Conservation (phyloP, 2,113 vertebrate genomes). For the Prolemur simus region DNA sequence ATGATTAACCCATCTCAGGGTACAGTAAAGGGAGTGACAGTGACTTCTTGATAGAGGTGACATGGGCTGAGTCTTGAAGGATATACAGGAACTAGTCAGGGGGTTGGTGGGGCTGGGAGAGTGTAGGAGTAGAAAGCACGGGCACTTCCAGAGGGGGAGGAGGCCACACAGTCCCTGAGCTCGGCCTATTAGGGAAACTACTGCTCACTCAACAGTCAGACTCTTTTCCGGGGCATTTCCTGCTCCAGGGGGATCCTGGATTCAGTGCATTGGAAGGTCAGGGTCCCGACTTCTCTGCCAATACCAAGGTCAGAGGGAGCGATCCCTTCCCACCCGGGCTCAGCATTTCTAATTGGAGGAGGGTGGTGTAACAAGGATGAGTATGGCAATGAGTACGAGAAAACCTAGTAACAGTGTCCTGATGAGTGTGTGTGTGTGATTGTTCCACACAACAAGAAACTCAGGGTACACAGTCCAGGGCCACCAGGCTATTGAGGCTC, state of each 20-base stretch:
- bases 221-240: neutral
- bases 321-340: neutral
- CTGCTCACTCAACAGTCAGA: neutral
- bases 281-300: neutral
- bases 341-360: neutral
- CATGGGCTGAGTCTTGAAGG: neutral
- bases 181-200: neutral
- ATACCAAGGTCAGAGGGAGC: neutral
- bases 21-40: neutral
- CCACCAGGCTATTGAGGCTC: neutral
- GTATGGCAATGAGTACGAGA: neutral
- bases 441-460: neutral
- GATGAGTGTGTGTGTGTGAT: neutral
- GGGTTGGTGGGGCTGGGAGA: neutral
- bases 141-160: neutral
- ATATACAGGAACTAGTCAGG: neutral
- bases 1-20: neutral
- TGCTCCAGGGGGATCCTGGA: neutral
- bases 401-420: neutral
- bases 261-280: neutral
- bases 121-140: neutral
- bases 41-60: neutral
- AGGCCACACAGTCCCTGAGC: neutral
- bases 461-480: neutral
- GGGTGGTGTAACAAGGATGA: neutral